Percentiles rank a stretch among this genome's conserved stretches.
These are phyloP conservation scores for Chrysotoxum bicinctum DNA, from an alignment of 2,888 invertebrate species.

Conservation along the genomic window DNA sequence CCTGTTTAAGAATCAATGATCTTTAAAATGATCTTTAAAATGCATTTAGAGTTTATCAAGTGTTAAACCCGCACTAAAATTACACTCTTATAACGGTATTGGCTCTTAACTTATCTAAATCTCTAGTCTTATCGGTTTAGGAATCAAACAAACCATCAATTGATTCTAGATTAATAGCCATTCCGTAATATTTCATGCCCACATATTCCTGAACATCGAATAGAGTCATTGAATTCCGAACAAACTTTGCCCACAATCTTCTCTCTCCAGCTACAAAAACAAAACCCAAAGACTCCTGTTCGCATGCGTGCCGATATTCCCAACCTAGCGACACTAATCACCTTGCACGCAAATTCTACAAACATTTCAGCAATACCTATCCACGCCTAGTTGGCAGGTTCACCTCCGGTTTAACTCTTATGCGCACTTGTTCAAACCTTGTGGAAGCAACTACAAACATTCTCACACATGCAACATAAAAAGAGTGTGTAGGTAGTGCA, in stretches of 20 bases:
- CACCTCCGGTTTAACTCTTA: not conserved
- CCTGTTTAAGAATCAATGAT: too few relatives aligned
- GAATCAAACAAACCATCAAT: not conserved
- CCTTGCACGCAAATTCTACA: constrained; percentile 53
- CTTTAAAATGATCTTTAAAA: too few relatives aligned
- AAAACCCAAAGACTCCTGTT: not conserved
- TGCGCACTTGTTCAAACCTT: constrained; percentile 28
- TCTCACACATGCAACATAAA: constrained; percentile 47
- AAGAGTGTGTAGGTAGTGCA: not conserved
- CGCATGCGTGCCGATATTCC: constrained; percentile 38
- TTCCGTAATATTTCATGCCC: not conserved
- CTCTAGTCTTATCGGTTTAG: not conserved
- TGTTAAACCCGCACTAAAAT: not conserved
- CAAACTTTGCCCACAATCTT: not conserved
- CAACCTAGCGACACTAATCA: constrained; percentile 44
- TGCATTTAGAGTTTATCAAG: not conserved
- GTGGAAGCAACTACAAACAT: constrained; percentile 17
- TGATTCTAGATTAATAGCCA: not conserved
- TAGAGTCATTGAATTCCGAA: not conserved
- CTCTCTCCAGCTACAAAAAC: not conserved
- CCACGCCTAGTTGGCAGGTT: not conserved
- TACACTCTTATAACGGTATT: not conserved
- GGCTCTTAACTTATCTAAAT: not conserved
- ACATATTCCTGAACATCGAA: not conserved
- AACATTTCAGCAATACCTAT: constrained; percentile 11